Percentiles rank a stretch among this genome's conserved stretches.
Evolutionary conservation across 1,140 invertebrate genomes (phyloP).

Genomic region (Gryon sp.): DNA sequence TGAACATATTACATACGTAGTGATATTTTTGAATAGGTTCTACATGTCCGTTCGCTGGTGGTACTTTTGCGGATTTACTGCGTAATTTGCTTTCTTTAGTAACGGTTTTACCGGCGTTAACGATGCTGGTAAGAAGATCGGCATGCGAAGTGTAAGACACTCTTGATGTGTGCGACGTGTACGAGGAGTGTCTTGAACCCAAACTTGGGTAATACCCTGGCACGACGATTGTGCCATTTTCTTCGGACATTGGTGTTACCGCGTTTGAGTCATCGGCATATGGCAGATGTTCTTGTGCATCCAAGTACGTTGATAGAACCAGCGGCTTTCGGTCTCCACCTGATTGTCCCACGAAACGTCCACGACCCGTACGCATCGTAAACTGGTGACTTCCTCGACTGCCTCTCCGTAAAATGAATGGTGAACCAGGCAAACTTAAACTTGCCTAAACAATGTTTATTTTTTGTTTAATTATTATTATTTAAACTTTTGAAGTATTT

Average conservation of each 20-base stretch:
- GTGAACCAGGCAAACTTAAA: slow-evolving; percentile 96
- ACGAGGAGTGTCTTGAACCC: slow-evolving; percentile 94
- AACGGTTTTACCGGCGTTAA: slow-evolving; percentile 83
- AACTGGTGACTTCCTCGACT: slow-evolving; percentile 95
- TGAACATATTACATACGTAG: slow-evolving; percentile 82
- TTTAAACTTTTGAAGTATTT: no score
- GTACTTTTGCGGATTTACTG: slow-evolving; percentile 85
- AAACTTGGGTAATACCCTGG: slow-evolving; percentile 91
- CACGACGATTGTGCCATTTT: slow-evolving; percentile 96
- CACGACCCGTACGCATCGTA: slow-evolving; percentile 90
- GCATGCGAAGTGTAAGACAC: slow-evolving; percentile 96
- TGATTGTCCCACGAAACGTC: slow-evolving; percentile 82
- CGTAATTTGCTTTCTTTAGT: slow-evolving; percentile 92
- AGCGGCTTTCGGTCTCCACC: slow-evolving; percentile 94
- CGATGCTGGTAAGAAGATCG: slow-evolving; percentile 88
- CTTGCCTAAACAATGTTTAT: slow-evolving; percentile 85
- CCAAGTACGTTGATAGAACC: slow-evolving; percentile 95
- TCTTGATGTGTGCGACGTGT: slow-evolving; percentile 94
- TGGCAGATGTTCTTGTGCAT: slow-evolving; percentile 97
- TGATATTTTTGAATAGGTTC: slow-evolving; percentile 85
- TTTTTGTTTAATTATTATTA: no score
- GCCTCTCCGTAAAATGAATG: slow-evolving; percentile 93
- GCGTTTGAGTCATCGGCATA: slow-evolving; percentile 98
- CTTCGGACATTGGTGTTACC: slow-evolving; percentile 98
- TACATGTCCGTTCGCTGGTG: slow-evolving; percentile 81